These are phyloP conservation scores for Simalia tracyae DNA, from an alignment of 2,797 vertebrate genomes.

Conservation along the genomic window DNA sequence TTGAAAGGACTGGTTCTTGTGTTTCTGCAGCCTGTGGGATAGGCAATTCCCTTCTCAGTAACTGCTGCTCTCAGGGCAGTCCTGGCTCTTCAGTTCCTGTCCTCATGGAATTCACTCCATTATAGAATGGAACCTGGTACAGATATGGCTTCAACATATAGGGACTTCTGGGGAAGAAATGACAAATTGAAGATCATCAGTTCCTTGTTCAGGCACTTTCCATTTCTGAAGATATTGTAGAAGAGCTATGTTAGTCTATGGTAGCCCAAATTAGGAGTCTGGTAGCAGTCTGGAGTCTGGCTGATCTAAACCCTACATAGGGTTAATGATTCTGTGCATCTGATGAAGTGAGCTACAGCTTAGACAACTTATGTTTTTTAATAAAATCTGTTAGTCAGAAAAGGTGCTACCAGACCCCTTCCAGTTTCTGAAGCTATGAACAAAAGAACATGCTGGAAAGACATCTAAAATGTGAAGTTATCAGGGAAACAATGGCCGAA, in stretches of 20 bases:
- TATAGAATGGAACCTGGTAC: background rate
- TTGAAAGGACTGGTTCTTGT: background rate
- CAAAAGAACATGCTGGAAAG: background rate
- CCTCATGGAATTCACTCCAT: background rate
- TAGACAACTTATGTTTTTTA: too few relatives aligned
- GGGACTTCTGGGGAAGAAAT: background rate
- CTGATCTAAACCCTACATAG: too few relatives aligned
- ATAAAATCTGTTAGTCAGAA: too few relatives aligned
- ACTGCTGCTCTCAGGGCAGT: background rate
- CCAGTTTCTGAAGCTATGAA: constrained; percentile 30
- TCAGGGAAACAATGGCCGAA: background rate
- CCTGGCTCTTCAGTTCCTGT: background rate
- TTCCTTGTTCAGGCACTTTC: too few relatives aligned
- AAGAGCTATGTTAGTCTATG: too few relatives aligned
- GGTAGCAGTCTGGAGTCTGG: too few relatives aligned
- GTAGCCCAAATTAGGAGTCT: too few relatives aligned
- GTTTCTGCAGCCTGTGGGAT: background rate
- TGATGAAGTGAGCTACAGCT: too few relatives aligned
- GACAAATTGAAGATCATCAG: background rate
- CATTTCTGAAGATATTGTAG: too few relatives aligned
- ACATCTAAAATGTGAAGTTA: background rate
- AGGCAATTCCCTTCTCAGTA: background rate
- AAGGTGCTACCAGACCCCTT: constrained; percentile 9
- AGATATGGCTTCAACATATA: background rate
- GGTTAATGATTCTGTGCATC: too few relatives aligned